Base-by-base conservation (phyloP, 2,888 invertebrate genomes). In the Eulithis prunata region DNA sequence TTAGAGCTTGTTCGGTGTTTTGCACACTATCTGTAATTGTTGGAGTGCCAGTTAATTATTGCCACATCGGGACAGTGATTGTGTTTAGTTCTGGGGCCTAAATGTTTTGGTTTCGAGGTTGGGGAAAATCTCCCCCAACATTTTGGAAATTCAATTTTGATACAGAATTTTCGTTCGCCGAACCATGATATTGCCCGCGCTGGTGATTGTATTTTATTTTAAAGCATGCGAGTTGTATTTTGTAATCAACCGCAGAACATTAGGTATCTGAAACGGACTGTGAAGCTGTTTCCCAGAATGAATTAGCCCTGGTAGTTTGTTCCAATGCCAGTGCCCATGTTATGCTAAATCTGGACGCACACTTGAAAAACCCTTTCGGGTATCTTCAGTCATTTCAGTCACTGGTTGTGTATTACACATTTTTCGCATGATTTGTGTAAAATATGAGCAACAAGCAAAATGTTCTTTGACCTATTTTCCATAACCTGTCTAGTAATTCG, bases 1-100 rank as follows among this genome's bases (percentile, higher is more conserved):
- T 63, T 53, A 51, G 54, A 60, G 63, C 51, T 61, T 70, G 65
- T 64, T 71, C 64, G 62, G 66, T 62, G 68, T 71, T 71, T 64
- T 64, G 59, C 67, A 67, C 57, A 67, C 58, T 62, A 67, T 70
- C 62, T 58, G 70, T 70, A 71, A 71, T 63, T 68, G 72, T 64
- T 67, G 63, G 59, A 62, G 63, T 65, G 60, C 58, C 57, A 64
- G 66, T 65, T 72, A 70, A 70, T 67, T 68, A 70, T 67, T 62
- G 69, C 66, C 68, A 61, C 69, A 56, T 68, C 53, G 72, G 71
- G 69, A 64, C 47, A 62, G 62, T 64, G 68, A 68, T 68, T 68
- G 66, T 59, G 55, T 69, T 69, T 68, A 63, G 64, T 68, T 64
- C 57, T 47, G 60, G 54, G 49, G 57, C 46, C 61, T 60, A 58